phyloP scores from a whole-genome alignment of 2,888 invertebrate genomes.

The Drosophila formosana region DNA sequence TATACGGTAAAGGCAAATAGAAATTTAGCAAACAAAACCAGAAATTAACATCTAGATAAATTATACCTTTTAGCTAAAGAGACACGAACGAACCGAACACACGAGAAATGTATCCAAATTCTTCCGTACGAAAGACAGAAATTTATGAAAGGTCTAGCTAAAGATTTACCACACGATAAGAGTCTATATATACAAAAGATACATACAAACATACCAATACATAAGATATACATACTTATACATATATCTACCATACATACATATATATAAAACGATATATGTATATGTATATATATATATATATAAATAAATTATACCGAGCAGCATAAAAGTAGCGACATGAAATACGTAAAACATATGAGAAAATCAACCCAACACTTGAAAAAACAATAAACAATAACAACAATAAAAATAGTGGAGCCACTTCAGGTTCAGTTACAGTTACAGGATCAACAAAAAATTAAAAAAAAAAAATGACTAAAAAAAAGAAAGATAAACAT shows the following conservation, averaged over 20 bases:
- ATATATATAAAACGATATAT: conserved; percentile 19
- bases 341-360: conserved; percentile 74
- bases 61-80: conserved; percentile 72
- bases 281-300: background rate
- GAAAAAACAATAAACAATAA: conserved; percentile 40
- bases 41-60: conserved; percentile 64
- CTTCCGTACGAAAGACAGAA: conserved; percentile 65
- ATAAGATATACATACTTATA: conserved; percentile 43
- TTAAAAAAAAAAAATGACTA: conserved; percentile 13
- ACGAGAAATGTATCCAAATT: conserved; percentile 74
- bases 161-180: conserved; percentile 75
- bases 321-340: conserved; percentile 60
- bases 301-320: conserved; percentile 39
- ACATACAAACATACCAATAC: conserved; percentile 40
- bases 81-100: conserved; percentile 13
- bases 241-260: conserved; percentile 15
- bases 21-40: conserved; percentile 49
- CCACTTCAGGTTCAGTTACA: conserved; percentile 50
- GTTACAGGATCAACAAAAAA: conserved; percentile 39
- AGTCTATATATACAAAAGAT: conserved; percentile 68
- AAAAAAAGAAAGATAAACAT: background rate
- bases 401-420: conserved; percentile 14
- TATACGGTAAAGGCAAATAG: conserved; percentile 39
- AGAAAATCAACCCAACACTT: conserved; percentile 53
- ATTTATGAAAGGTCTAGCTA: conserved; percentile 62